These are phyloP conservation scores for Argynnis bischoffii DNA, from an alignment of 2,888 invertebrate genomes.

Conservation along the genomic window DNA sequence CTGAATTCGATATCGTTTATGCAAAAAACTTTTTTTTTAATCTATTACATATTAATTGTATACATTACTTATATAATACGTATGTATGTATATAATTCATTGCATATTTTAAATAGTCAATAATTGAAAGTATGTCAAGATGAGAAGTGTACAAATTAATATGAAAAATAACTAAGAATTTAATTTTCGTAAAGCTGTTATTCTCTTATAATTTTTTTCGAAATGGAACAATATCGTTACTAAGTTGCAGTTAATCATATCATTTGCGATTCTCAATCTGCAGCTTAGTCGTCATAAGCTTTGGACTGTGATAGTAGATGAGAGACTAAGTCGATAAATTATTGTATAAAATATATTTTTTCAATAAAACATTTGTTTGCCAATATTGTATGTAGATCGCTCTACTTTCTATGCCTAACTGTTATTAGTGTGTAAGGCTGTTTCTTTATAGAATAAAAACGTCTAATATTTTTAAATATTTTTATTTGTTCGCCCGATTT, in stretches of 20 bases:
- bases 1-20: too few species aligned
- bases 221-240: background rate
- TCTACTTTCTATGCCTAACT: slow-evolving; percentile 49
- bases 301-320: slow-evolving; percentile 77
- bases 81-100: too few species aligned
- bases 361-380: slow-evolving; percentile 51
- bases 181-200: background rate
- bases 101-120: too few species aligned
- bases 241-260: slow-evolving; percentile 13
- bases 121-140: too few species aligned
- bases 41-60: too few species aligned
- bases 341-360: slow-evolving; percentile 58
- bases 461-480: slow-evolving; percentile 42
- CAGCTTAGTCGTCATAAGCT: slow-evolving; percentile 51
- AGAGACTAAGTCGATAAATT: slow-evolving; percentile 55
- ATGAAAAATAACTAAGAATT: too few species aligned
- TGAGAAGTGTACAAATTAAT: too few species aligned
- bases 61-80: too few species aligned
- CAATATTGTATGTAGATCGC: slow-evolving; percentile 47
- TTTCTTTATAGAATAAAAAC: slow-evolving; percentile 68
- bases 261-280: slow-evolving; percentile 14
- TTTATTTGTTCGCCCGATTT: slow-evolving; percentile 9
- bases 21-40: too few species aligned
- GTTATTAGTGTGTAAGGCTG: slow-evolving; percentile 56
- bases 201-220: background rate